Conservation (phyloP, 2,797 vertebrate species). For the Hipposideros larvatus region DNA sequence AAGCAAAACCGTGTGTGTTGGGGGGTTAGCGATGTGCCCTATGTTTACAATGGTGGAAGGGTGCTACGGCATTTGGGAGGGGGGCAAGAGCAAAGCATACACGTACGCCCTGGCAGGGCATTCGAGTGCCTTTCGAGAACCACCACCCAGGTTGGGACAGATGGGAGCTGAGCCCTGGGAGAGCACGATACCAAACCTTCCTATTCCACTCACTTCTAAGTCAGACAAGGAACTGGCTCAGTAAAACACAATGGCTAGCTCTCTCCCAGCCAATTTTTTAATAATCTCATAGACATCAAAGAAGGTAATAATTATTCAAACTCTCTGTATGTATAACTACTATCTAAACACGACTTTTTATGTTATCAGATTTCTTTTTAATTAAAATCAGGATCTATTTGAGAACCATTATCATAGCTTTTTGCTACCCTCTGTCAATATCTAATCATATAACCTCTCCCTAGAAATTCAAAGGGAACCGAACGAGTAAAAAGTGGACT, state of each 20-base stretch:
- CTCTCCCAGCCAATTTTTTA: conserved; percentile 2
- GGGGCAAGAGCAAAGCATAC: not conserved
- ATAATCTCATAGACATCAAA: conserved; percentile 54
- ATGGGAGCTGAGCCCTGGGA: not conserved
- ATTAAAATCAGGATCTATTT: conserved; percentile 69
- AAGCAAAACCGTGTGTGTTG: too few species aligned
- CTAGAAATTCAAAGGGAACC: conserved; percentile 33
- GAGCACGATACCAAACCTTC: not conserved
- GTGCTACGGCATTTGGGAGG: not conserved
- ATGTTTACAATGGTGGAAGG: not conserved
- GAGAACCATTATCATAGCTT: conserved; percentile 53
- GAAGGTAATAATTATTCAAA: conserved; percentile 58
- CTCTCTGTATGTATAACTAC: conserved; percentile 8
- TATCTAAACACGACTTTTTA: conserved; percentile 59
- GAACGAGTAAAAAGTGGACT: conserved; percentile 21
- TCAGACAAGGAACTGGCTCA: not conserved
- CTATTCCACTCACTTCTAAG: not conserved
- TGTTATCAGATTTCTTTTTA: conserved; percentile 61
- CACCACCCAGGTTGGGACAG: not conserved
- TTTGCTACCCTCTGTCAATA: conserved; percentile 41
- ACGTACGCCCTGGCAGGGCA: not conserved
- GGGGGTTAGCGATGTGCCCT: too few species aligned
- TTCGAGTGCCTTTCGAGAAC: not conserved
- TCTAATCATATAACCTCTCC: conserved; percentile 51
- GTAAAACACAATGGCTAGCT: not conserved